Conservation (phyloP, 1,140 invertebrate genomes). For the Ips nitidus region DNA sequence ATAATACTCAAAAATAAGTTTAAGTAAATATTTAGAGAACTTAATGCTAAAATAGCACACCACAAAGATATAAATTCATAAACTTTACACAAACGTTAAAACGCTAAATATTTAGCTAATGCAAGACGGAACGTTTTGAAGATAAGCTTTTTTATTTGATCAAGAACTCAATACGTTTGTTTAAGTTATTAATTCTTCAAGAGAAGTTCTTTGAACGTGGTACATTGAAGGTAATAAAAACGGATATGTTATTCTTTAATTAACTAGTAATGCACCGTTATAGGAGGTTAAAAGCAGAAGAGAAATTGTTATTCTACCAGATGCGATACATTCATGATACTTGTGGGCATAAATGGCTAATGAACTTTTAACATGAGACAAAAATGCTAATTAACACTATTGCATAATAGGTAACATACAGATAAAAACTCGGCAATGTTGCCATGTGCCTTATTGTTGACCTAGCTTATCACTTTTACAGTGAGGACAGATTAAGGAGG, state of each 20-base stretch:
- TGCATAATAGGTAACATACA: neutral
- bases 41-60: conserved; percentile 20
- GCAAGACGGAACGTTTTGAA: neutral
- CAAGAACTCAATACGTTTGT: neutral
- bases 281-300: too few relatives aligned
- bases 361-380: neutral
- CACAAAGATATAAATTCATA: conserved; percentile 23
- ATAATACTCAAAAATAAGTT: conserved; percentile 9
- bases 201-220: too few relatives aligned
- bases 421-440: too few relatives aligned
- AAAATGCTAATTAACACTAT: neutral
- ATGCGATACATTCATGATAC: too few relatives aligned
- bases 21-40: conserved; percentile 22
- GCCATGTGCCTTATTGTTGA: neutral
- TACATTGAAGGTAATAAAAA: too few relatives aligned
- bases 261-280: too few relatives aligned
- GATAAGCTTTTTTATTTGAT: neutral
- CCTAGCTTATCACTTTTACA: neutral
- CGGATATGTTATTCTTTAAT: too few relatives aligned
- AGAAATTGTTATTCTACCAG: too few relatives aligned
- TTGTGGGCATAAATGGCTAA: neutral
- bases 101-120: conserved; percentile 6
- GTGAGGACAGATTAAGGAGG: neutral
- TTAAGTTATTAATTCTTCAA: neutral
- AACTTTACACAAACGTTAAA: conserved; percentile 11